A percentile compares a stretch with the other conserved stretches of the same genome.
These are phyloP conservation scores for Sternarchorhynchus goeldii DNA, from an alignment of 2,797 vertebrate species.

Conservation along the genomic window DNA sequence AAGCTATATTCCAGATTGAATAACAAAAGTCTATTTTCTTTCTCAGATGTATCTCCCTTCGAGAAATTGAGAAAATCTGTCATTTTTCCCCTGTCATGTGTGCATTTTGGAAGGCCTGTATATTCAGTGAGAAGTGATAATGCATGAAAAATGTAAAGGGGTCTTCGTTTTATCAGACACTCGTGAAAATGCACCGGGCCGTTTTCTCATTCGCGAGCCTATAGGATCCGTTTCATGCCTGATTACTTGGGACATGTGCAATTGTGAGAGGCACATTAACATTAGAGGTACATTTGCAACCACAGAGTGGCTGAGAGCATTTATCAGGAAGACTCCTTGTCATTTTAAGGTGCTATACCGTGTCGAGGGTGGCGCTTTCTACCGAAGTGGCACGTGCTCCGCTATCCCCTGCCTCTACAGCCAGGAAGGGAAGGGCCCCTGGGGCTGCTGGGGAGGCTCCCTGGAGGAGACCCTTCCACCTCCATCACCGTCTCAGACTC, in stretches of 20 bases:
- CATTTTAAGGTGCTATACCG: constrained; percentile 38
- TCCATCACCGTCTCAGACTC: too few relatives aligned
- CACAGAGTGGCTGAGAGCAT: constrained; percentile 42
- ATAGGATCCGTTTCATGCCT: constrained; percentile 56
- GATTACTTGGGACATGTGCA: constrained; percentile 60
- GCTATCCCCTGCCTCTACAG: too few relatives aligned
- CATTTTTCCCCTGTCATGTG: neutral
- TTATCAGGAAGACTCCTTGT: constrained; percentile 50
- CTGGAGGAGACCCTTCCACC: constrained; percentile 29
- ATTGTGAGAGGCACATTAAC: constrained; percentile 52
- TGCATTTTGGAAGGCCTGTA: neutral
- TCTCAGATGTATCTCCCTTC: neutral
- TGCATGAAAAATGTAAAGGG: constrained; percentile 29
- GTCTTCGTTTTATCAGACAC: constrained; percentile 6
- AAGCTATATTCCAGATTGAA: neutral
- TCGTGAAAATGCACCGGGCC: constrained; percentile 10
- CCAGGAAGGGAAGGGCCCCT: too few relatives aligned
- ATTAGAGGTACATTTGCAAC: constrained; percentile 35
- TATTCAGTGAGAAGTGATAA: constrained; percentile 18
- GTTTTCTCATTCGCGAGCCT: constrained; percentile 37
- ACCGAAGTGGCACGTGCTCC: too few relatives aligned
- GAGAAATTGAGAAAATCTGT: neutral
- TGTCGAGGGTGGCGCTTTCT: constrained; percentile 18
- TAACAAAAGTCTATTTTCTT: neutral
- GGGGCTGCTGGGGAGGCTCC: neutral